Evolutionary conservation across 2,113 vertebrate species (phyloP).

Genomic region (Psittacus erithacus): DNA sequence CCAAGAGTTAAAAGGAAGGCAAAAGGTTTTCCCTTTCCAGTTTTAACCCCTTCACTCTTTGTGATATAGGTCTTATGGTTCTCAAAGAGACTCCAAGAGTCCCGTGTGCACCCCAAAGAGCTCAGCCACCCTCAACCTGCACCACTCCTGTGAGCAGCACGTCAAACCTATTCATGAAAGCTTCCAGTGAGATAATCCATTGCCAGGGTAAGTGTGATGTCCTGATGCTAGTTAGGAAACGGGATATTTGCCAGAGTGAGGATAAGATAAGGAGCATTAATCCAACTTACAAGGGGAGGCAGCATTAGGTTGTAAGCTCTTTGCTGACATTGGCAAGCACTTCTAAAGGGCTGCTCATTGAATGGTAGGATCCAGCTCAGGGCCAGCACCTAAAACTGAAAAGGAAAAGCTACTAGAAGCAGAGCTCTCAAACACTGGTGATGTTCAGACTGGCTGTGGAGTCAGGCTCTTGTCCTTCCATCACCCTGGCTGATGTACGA

Average conservation of each 20-base stretch:
- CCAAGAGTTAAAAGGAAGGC: not conserved
- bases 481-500: not conserved
- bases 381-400: not conserved
- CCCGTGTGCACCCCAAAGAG: not conserved
- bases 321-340: not conserved
- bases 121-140: not conserved
- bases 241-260: not conserved
- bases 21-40: not conserved
- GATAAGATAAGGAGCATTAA: slow-evolving; percentile 1
- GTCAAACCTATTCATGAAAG: not conserved
- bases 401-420: not conserved
- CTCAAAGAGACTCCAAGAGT: not conserved
- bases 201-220: not conserved
- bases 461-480: not conserved
- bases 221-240: not conserved
- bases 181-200: not conserved
- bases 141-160: not conserved
- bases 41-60: not conserved
- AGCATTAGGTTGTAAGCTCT: not conserved
- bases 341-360: not conserved
- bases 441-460: not conserved
- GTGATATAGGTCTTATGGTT: not conserved
- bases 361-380: not conserved
- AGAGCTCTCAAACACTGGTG: not conserved
- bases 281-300: not conserved